Conservation (phyloP, 2,113 vertebrate genomes). For the Camelus bactrianus region DNA sequence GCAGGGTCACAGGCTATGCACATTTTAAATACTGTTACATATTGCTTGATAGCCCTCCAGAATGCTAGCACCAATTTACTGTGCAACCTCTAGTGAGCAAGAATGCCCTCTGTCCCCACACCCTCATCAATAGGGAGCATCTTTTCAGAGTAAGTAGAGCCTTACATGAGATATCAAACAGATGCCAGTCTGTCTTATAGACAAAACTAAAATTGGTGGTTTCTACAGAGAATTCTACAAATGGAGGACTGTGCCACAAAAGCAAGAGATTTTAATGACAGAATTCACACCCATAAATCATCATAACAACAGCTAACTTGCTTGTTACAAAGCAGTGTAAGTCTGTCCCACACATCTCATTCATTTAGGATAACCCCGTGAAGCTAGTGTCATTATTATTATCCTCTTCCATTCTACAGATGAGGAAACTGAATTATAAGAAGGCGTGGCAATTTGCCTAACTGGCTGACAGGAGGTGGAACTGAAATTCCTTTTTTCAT, state of each 20-base stretch:
- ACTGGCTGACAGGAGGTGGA: not conserved
- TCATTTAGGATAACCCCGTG: not conserved
- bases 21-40: not conserved
- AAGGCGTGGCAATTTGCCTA: not conserved
- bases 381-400: not conserved
- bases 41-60: not conserved
- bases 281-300: not conserved
- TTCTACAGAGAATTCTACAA: not conserved
- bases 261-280: not conserved
- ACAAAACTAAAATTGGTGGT: not conserved
- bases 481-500: not conserved
- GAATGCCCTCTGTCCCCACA: not conserved
- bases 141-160: constrained; percentile 27
- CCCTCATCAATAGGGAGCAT: not conserved
- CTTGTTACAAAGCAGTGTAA: not conserved
- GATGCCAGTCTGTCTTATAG: not conserved
- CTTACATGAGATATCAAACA: not conserved
- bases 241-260: not conserved
- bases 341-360: not conserved
- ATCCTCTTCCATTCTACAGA: not conserved
- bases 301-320: not conserved
- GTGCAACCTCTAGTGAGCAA: not conserved
- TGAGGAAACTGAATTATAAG: not conserved
- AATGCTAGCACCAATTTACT: not conserved
- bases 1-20: not conserved